Evolutionary conservation across 2,888 invertebrate species (phyloP).

Genomic region (Bursaphelenchus okinawaensis): DNA sequence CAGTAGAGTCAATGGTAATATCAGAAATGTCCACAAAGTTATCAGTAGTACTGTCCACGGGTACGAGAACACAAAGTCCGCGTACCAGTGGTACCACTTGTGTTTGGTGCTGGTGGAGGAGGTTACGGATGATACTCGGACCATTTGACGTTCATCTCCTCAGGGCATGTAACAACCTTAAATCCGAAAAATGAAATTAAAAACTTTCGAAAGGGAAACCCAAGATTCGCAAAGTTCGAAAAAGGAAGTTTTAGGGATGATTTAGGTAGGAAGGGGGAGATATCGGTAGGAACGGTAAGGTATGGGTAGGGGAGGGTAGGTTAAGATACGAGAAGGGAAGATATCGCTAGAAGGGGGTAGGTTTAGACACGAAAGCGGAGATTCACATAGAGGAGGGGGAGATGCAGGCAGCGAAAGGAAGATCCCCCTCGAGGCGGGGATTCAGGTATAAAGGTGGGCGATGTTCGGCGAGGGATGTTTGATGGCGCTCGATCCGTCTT

Average conservation of each 20-base stretch:
- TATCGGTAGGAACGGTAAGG: too few relatives aligned
- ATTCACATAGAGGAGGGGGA: too few relatives aligned
- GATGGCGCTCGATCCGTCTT: background rate
- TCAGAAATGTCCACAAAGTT: slow-evolving; percentile 12
- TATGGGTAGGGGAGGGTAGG: too few relatives aligned
- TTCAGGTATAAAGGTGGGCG: background rate
- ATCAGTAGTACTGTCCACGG: slow-evolving; percentile 12
- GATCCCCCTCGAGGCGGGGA: too few relatives aligned
- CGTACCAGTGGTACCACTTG: slow-evolving; percentile 1
- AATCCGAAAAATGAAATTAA: background rate
- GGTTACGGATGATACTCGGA: background rate
- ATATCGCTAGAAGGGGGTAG: too few relatives aligned
- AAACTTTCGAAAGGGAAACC: background rate
- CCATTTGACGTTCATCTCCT: background rate
- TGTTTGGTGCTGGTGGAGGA: background rate
- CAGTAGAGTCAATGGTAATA: slow-evolving; percentile 20
- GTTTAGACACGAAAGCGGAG: too few relatives aligned
- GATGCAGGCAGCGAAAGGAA: background rate
- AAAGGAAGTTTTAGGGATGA: too few relatives aligned
- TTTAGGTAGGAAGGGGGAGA: background rate
- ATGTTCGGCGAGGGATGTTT: background rate
- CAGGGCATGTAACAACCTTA: background rate
- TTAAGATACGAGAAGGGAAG: too few relatives aligned
- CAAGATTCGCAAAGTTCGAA: too few relatives aligned
- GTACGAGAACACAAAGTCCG: slow-evolving; percentile 1